These are phyloP conservation scores for Rhimphoctona megacephalus DNA, from an alignment of 2,888 invertebrate genomes.

Conservation along the genomic window DNA sequence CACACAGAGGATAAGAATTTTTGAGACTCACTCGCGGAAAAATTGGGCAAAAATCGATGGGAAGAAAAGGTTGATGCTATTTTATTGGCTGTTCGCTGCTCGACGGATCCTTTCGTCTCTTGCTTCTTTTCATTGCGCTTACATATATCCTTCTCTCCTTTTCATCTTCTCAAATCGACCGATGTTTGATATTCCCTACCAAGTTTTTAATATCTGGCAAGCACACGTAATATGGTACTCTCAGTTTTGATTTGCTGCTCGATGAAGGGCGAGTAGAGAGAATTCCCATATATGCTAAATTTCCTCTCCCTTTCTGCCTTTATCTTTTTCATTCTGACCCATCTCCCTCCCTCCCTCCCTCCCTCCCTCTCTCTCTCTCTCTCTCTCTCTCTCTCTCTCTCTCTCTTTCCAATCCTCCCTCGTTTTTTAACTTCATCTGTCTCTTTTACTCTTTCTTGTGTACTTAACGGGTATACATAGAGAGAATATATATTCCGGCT, in stretches of 20 bases:
- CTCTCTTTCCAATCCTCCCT: not conserved
- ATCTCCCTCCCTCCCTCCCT: not conserved
- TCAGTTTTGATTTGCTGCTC: slow-evolving; percentile 47
- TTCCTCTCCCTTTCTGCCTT: slow-evolving; percentile 19
- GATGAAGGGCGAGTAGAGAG: slow-evolving; percentile 35
- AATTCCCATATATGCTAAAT: slow-evolving; percentile 57
- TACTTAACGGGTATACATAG: slow-evolving; percentile 28
- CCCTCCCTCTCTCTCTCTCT: not conserved
- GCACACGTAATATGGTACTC: slow-evolving; percentile 33
- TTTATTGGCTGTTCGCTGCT: slow-evolving; percentile 49
- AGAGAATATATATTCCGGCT: slow-evolving; percentile 41
- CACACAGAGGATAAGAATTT: not conserved
- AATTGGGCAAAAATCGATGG: slow-evolving; percentile 1
- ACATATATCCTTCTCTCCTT: slow-evolving; percentile 2
- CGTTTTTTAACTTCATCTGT: not conserved
- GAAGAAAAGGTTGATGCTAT: slow-evolving; percentile 43
- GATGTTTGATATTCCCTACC: slow-evolving; percentile 70
- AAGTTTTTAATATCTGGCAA: slow-evolving; percentile 72
- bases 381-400: not conserved
- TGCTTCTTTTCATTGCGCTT: slow-evolving; percentile 31
- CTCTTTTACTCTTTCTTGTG: slow-evolving; percentile 5
- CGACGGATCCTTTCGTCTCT: slow-evolving; percentile 58
- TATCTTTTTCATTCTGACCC: slow-evolving; percentile 4
- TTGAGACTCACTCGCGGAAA: slow-evolving; percentile 3
- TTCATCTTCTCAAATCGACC: slow-evolving; percentile 68